phyloP scores from a whole-genome alignment of 2,888 invertebrate species.

The Sialis fuliginosa region DNA sequence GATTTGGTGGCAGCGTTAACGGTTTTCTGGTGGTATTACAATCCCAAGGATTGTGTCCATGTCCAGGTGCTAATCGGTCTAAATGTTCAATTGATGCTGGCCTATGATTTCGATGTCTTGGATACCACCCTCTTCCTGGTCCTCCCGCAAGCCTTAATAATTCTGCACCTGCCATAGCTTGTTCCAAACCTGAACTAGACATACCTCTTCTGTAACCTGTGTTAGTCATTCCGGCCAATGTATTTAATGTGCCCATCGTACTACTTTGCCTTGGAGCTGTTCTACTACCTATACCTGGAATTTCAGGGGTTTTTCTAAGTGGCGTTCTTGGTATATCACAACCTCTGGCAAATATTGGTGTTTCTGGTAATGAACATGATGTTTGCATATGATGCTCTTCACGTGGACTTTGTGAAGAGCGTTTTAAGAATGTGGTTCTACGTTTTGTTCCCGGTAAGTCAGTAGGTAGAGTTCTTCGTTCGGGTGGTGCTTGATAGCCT shows the following conservation, averaged over 20 bases:
- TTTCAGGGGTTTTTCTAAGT: constrained; percentile 44
- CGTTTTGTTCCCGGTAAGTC: constrained; percentile 35
- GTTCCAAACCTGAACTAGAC: constrained; percentile 23
- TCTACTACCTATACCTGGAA: constrained; percentile 28
- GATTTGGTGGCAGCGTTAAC: constrained; percentile 71
- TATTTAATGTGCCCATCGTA: constrained; percentile 39
- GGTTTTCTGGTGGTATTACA: constrained; percentile 50
- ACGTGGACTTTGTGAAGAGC: constrained; percentile 33
- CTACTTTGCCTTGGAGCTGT: constrained; percentile 44
- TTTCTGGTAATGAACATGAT: constrained; percentile 75
- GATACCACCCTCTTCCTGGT: constrained; percentile 74
- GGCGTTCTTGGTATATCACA: constrained; percentile 73
- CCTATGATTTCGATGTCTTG: constrained; percentile 50
- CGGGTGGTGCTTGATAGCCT: constrained; percentile 38
- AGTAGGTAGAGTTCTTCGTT: constrained; percentile 55
- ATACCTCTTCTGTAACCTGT: constrained; percentile 15
- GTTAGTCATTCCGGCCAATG: constrained; percentile 22
- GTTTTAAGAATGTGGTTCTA: constrained; percentile 21
- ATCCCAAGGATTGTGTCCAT: constrained; percentile 30
- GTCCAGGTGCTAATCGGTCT: constrained; percentile 45
- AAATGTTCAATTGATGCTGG: constrained; percentile 75
- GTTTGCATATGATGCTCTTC: constrained; percentile 54
- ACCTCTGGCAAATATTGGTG: constrained; percentile 70
- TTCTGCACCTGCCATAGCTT: constrained; percentile 55
- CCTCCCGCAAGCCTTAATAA: constrained; percentile 61